Evolutionary conservation across 2,113 vertebrate genomes (phyloP), one percentile per base, ranked within the genome.

Genomic region (Cyprinodon tularosa): DNA sequence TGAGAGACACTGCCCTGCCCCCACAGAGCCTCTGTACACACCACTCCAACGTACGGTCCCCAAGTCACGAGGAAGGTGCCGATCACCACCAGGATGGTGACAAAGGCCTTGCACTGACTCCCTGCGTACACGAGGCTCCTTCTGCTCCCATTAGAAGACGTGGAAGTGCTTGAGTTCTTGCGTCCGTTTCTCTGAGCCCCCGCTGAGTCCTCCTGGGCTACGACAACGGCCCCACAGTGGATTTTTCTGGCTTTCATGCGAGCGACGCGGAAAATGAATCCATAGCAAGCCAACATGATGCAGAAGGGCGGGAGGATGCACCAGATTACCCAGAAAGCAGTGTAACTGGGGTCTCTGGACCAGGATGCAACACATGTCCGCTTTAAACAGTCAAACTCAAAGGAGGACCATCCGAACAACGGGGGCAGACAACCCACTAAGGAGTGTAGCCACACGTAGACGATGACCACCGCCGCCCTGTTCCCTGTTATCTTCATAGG

Each of bases 401-500:
- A 94, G 0, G 96, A 94, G 0, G 98, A 98, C 98, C 98, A 99
- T 64, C 98, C 98, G 0, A 99, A 99, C 17, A 99, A 95, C 0
- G 98, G 98, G 0, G 98, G 98, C 81, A 99, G 94, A 74, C 97
- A 99, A 87, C 97, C 98, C 0, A 96, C 84, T 60, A 99, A 93
- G 3, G 98, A 97, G 91, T 99, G 98, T 0, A 99, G 89, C 98
- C 98, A 99, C 82, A 99, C 93, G 0, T 99, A 99, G 67, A 93
- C 93, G 0, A 99, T 96, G 37, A 94, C 97, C 20, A 98, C 90
- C 5, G 96, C 95, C 0, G 97, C 98, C 17, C 98, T 94, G 92
- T 98, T 98, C 61, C 97, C 97, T 0, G 97, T 98, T 86, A 99
- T 98, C 95, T 99, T 99, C 97, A 96, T 98, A 0, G 98, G 98